phyloP scores from a whole-genome alignment of 2,888 invertebrate genomes.

The Monoplex corrugatus region DNA sequence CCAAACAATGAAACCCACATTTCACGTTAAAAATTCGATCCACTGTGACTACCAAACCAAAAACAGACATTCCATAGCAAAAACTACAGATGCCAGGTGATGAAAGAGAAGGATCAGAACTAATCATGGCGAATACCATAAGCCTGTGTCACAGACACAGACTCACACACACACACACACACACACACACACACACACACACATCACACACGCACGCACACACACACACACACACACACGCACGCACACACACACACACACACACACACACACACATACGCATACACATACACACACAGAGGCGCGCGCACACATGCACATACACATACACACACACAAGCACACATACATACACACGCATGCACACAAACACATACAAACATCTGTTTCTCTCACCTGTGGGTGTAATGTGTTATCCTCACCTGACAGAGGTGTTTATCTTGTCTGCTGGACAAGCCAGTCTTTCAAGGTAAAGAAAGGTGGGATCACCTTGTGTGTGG shows the following conservation, averaged over 20 bases:
- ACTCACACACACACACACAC: background rate
- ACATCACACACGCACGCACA: background rate
- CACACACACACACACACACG: conserved; percentile 1
- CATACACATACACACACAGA: background rate
- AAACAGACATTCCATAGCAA: background rate
- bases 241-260: background rate
- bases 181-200: background rate
- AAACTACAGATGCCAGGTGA: background rate
- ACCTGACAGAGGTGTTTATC: too few species aligned
- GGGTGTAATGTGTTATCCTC: too few species aligned
- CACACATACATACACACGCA: background rate
- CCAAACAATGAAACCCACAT: background rate
- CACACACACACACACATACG: background rate
- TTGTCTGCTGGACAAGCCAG: background rate
- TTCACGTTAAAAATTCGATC: background rate
- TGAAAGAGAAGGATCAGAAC: too few species aligned
- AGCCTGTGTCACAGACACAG: background rate
- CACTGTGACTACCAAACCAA: background rate
- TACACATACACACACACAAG: conserved; percentile 10
- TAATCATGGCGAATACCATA: too few species aligned
- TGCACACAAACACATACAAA: background rate
- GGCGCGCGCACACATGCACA: background rate
- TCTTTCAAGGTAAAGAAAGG: background rate
- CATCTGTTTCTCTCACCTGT: too few species aligned
- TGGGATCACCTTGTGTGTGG: background rate